phyloP scores from a whole-genome alignment of 1,140 invertebrate species.

The Anthonomus grandis region DNA sequence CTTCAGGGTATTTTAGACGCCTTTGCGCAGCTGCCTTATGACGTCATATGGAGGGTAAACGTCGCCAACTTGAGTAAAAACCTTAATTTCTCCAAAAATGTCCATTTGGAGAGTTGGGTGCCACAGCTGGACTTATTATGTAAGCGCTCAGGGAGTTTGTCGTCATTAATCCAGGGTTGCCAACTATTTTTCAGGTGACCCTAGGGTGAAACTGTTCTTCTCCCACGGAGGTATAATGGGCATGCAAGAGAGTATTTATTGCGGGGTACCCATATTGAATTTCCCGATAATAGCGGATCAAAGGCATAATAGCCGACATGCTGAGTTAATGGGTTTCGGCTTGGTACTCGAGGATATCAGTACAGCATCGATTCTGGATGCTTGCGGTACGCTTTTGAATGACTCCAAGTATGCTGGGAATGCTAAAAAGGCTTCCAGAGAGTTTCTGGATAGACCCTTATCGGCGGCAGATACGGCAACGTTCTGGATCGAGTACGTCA shows the following conservation, averaged over 20 bases:
- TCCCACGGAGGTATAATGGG: slow-evolving; percentile 58
- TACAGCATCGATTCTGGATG: slow-evolving; percentile 36
- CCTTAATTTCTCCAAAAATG: slow-evolving; percentile 52
- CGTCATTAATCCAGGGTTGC: too few relatives aligned
- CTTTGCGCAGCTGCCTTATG: slow-evolving; percentile 57
- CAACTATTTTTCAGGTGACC: slow-evolving; percentile 46
- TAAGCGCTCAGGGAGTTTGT: too few relatives aligned
- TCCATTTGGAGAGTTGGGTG: slow-evolving; percentile 62
- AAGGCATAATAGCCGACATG: slow-evolving; percentile 47
- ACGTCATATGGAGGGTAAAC: slow-evolving; percentile 62
- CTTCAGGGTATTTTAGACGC: slow-evolving; percentile 51
- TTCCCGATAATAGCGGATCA: slow-evolving; percentile 59
- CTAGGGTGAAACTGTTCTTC: slow-evolving; percentile 54
- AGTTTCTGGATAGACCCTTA: slow-evolving; percentile 61
- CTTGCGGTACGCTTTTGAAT: slow-evolving; percentile 39
- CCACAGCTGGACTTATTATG: slow-evolving; percentile 67
- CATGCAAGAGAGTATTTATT: slow-evolving; percentile 53
- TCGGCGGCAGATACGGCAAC: slow-evolving; percentile 57
- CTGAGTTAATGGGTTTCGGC: slow-evolving; percentile 31
- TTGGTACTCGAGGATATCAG: slow-evolving; percentile 43
- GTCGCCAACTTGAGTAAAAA: slow-evolving; percentile 46
- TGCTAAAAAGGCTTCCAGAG: slow-evolving; percentile 53
- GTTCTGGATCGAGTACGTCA: slow-evolving; percentile 51
- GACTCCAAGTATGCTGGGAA: slow-evolving; percentile 43
- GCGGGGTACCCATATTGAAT: slow-evolving; percentile 54